Evolutionary conservation across 1,140 invertebrate species (phyloP), one percentile per base, ranked within the genome.

Genomic region (Platorchestia sp.): DNA sequence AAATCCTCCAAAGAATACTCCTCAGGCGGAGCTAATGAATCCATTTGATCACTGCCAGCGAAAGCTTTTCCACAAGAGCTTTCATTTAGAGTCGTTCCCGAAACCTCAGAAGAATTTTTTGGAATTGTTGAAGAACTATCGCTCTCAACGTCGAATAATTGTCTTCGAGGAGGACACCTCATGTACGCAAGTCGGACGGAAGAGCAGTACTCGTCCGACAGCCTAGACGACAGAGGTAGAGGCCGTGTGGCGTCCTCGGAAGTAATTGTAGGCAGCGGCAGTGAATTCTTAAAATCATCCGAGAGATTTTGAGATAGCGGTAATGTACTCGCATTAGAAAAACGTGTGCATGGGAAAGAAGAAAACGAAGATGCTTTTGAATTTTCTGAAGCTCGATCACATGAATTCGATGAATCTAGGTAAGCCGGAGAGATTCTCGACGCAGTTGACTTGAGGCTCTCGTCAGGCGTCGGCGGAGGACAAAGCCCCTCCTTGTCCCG

Each of bases 201-300:
- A 27, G 91, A 93, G 44, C 91, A 93, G 40, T 93, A 93, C 45
- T 93, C 91, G 91, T 93, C 91, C 19, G 91, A 93, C 43, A 93
- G 91, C 45, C 45, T 93, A 45, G 91, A 93, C 7, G 43, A 45
- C 6, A 93, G 45, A 45, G 91, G 45, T 36, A 40, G 91, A n/a
- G 41, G 43, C 45, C 91, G 36, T n/a, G 45, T 45, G 14, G 16
- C 1, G 43, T 45, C 91, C n/a, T 93, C 45, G 5, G 87, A 42
- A 43, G 43, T 16, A 36, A 36, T 89, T 41, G 87, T 89, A 3
- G n/a, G 16, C 43, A 44, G 41, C 43, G 87, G 87, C 43, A 89
- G 43, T 16, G 87, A 42, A 27, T 41, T 89, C 36, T 93, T 93
- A n/a, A 93, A 47, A 44, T 45, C 91, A 14, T 47, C 45, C 16